Base-by-base conservation (phyloP, 2,113 vertebrate species). In the Ciconia stormi region DNA sequence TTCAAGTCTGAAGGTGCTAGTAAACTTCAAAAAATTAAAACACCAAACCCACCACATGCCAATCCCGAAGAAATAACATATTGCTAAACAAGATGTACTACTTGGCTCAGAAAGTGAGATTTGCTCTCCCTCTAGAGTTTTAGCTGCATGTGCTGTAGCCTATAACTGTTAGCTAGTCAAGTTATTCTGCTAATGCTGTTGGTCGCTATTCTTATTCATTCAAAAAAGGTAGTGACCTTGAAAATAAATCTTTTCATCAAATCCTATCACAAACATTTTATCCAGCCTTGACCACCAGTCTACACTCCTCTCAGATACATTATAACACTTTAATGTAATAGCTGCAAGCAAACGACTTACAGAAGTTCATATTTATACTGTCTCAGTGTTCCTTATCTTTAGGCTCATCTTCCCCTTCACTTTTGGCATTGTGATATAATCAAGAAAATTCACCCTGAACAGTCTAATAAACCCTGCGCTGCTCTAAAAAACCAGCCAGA, bases 121-220 rank as follows among this genome's bases (percentile, higher is more conserved):
- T 62, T 89, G 69, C 65, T 94, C 95, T 91, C 95, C 78, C 82
- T 93, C 91, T 58, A 18, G 89, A 93, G 93, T 3, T 55, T 15
- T 0, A 42, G 66, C 74, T 66, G 53, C 10, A 0, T 4, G 47
- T 0, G 1, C 42, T 13, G 26, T 15, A 52, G 14, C 46, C 49
- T 34, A 0, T 1, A 21, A 8, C 74, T 42, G 16, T 10, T 6
- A 26, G 19, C 4, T 14, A 34, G 3, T 11, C 2, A 4, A 56
- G 32, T 2, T 23, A 8, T 21, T 82, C 53, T 36, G 36, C 66
- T 21, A 6, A 20, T 23, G 71, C 42, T 66, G 1, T 0, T 53
- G 32, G 3, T 10, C 66, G 34, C 27, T 62, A 3, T 29, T 72
- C n/a, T 71, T 4, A 18, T 1, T 61, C 79, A 40, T 7, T 62